Evolutionary conservation across 2,797 vertebrate genomes (phyloP).

Genomic region (Ammospiza maritima): DNA sequence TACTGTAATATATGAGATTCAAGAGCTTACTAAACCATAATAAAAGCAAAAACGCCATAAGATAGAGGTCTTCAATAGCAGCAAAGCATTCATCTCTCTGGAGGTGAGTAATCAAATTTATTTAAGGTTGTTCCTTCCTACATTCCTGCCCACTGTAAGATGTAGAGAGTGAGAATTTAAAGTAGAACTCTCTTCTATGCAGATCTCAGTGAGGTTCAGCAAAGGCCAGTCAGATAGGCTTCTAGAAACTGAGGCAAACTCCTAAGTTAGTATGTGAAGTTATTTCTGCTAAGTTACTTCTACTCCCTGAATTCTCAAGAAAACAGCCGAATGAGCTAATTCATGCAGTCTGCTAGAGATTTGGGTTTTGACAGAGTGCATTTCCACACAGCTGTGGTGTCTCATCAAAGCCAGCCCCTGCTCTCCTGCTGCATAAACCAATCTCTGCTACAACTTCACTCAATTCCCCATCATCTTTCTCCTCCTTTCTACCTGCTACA

Average conservation of each 20-base stretch:
- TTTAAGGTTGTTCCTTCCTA: neutral
- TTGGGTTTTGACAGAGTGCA: neutral
- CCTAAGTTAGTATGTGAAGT: neutral
- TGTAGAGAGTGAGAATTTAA: neutral
- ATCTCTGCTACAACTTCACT: neutral
- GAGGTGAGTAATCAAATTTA: neutral
- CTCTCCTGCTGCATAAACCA: neutral
- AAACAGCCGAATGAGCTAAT: neutral
- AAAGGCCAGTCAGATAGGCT: neutral
- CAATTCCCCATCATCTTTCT: neutral
- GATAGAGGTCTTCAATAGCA: neutral
- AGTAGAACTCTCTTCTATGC: fast-evolving
- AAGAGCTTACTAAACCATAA: neutral
- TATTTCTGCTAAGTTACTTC: neutral
- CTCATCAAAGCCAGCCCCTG: neutral
- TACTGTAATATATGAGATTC: neutral
- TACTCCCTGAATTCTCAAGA: neutral
- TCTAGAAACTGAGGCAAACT: neutral
- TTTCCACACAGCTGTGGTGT: neutral
- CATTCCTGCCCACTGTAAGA: neutral
- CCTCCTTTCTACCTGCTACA: neutral
- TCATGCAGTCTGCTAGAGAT: neutral
- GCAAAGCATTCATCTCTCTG: neutral
- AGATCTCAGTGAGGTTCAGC: neutral
- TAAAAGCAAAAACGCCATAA: fast-evolving